Evolutionary conservation across 2,888 invertebrate species (phyloP).

Genomic region (Herminia tarsipennalis): DNA sequence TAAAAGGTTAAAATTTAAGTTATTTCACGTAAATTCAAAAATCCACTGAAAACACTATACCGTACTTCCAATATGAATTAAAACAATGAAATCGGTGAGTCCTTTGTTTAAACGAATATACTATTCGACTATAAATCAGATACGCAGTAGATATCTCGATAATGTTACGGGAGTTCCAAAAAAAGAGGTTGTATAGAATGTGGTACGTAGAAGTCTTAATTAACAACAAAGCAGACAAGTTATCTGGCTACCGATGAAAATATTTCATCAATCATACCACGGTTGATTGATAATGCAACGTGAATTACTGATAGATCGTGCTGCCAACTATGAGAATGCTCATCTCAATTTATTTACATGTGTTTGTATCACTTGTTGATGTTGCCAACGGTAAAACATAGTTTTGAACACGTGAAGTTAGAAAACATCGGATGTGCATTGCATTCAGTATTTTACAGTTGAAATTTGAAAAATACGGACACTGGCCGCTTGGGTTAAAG

Average conservation of each 20-base stretch:
- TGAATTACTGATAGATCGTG: constrained; percentile 83
- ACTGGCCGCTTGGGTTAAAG: too few relatives aligned
- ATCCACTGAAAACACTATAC: too few relatives aligned
- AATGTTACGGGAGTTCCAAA: constrained; percentile 10
- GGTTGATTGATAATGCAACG: constrained; percentile 82
- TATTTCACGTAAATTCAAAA: too few relatives aligned
- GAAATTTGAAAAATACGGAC: too few relatives aligned
- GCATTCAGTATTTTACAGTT: too few relatives aligned
- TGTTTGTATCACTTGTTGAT: constrained; percentile 83
- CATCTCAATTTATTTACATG: constrained; percentile 84
- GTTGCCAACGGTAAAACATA: constrained; percentile 72
- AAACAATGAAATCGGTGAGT: not conserved
- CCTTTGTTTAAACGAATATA: constrained; percentile 11
- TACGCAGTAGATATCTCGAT: constrained; percentile 24
- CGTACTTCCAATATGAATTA: not conserved
- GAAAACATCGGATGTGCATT: constrained; percentile 20
- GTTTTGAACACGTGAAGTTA: constrained; percentile 37
- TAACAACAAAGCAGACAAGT: constrained; percentile 78
- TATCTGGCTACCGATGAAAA: constrained; percentile 82
- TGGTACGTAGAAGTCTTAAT: constrained; percentile 76
- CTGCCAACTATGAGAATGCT: constrained; percentile 74
- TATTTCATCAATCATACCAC: constrained; percentile 81
- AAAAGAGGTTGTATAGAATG: constrained; percentile 39
- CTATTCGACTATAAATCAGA: constrained; percentile 13
- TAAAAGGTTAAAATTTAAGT: too few relatives aligned